Base-by-base conservation (phyloP, 2,113 vertebrate species). In the Ceyx cyanopectus region DNA sequence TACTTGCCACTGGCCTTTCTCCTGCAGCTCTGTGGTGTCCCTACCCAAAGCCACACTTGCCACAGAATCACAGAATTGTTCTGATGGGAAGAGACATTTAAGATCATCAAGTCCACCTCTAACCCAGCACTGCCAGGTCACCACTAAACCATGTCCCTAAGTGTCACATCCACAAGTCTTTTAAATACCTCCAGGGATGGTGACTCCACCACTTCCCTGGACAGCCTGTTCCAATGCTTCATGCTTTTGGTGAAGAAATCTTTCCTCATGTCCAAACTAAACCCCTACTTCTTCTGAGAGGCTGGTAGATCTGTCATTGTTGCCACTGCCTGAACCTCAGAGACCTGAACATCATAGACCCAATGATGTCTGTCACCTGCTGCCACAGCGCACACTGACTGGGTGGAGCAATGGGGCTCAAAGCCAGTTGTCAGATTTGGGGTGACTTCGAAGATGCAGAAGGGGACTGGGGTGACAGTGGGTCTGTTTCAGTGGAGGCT, bases 381-480 rank as follows among this genome's bases (percentile, higher is more conserved):
- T 14, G 45, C 46, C 58, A 12, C 43, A 12, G 37, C 2, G 2
- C 9, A 5, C 1, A 3, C 48, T 50, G 24, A 26, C 19, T 5
- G 46, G 40, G 19, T 46, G 19, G 19, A 7, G 60, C 10, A 3
- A 6, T 3, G 54, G 34, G 15, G 13, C 66, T 27, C 48, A 22
- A n/a, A 43, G 10, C 48, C 62, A n/a, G 21, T 21, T 9, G 29
- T 30, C 56, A 20, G 26, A 12, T 67, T 56, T 24, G 54, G 16
- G 27, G 48, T 21, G 32, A 24, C 29, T 62, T 37, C 22, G 24
- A 8, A 21, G 26, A 11, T 12, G 8, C 17, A 6, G n/a, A 8
- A 6, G 17, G 46, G 12, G 18, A 20, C 8, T 3, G 6, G 22
- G 18, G 12, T 17, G 67, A 7, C 1, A 2, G 43, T 0, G 1